Evolutionary conservation across 2,113 vertebrate genomes (phyloP), one percentile per base, ranked within the genome.

Genomic region (Bambusicola thoracicus): DNA sequence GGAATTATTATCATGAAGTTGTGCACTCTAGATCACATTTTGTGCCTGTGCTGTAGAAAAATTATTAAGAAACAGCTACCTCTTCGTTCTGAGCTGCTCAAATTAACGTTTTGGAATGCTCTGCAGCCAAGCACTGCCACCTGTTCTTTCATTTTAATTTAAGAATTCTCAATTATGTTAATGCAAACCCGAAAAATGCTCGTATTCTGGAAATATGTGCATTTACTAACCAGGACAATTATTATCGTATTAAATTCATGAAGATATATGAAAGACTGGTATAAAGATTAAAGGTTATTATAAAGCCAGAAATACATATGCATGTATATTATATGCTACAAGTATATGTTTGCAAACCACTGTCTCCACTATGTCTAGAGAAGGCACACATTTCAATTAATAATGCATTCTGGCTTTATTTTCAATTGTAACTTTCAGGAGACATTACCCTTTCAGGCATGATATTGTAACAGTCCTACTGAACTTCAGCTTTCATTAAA

Each of bases 311-410:
- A 96, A 96, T 87, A 92, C 9, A 87, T 19, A 59, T 86, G 68
- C 61, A 93, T 84, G 81, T 72, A 73, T 68, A 78, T 92, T 72
- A 96, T 44, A 76, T 27, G 67, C 9, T 79, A 68, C 69, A 92
- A 89, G 85, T 94, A 8, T 18, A 13, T 62, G 66, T 88, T 96
- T 94, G 93, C 85, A 92, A 96, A 96, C 97, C 97, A 97, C 94
- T 95, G 96, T 96, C 97, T 97, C 97, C 96, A 85, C 83, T 73
- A 41, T 92, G 96, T 96, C 95, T 97, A 92, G 82, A 68, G 90
- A 91, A 93, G 56, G 81, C 83, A 94, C 85, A 82, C 78, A 87
- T 94, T 96, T 93, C 87, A 93, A 96, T 96, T 95, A 96, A 95
- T 96, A 94, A 92, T 96, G 73, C 17, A 82, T 30, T 68, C 84